Percentiles rank a stretch among this genome's conserved stretches.
Conservation (phyloP, 1,140 invertebrate genomes). For the Bemisia tabaci region DNA sequence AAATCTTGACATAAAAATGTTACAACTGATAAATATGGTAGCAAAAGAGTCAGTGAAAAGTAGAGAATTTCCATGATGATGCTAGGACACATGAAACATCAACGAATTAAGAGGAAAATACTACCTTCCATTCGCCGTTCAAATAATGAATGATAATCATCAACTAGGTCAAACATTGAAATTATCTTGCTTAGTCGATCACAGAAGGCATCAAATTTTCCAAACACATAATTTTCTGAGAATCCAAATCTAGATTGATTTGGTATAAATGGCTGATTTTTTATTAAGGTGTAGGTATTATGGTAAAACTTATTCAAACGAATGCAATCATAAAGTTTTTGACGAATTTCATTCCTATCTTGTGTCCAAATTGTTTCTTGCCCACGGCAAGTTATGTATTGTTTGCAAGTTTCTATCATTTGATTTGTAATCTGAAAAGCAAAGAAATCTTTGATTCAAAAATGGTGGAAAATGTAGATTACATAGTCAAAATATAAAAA, state of each 20-base stretch:
- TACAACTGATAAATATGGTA: too few species aligned
- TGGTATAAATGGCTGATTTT: conserved; percentile 56
- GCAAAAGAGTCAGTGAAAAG: too few species aligned
- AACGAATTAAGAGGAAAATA: conserved; percentile 27
- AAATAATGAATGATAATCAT: conserved; percentile 71
- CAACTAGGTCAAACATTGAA: conserved; percentile 76
- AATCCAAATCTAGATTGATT: conserved; percentile 69
- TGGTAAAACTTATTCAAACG: conserved; percentile 68
- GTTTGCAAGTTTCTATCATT: conserved; percentile 89
- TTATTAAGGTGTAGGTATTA: conserved; percentile 56
- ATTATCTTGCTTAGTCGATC: conserved; percentile 77
- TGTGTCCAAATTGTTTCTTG: conserved; percentile 84
- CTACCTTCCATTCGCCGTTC: conserved; percentile 73
- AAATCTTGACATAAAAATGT: too few species aligned
- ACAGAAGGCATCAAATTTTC: conserved; percentile 88
- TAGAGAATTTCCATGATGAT: too few species aligned
- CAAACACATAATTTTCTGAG: conserved; percentile 93
- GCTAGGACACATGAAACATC: too few species aligned
- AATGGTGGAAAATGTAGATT: too few species aligned
- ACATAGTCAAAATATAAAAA: too few species aligned
- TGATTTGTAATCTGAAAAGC: conserved; percentile 83
- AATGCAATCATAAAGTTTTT: conserved; percentile 74
- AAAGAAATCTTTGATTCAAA: too few species aligned
- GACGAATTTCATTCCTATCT: conserved; percentile 50
- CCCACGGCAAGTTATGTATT: conserved; percentile 74